These are phyloP conservation scores for Acromyrmex charruanus DNA, from an alignment of 1,140 invertebrate genomes.

Conservation along the genomic window DNA sequence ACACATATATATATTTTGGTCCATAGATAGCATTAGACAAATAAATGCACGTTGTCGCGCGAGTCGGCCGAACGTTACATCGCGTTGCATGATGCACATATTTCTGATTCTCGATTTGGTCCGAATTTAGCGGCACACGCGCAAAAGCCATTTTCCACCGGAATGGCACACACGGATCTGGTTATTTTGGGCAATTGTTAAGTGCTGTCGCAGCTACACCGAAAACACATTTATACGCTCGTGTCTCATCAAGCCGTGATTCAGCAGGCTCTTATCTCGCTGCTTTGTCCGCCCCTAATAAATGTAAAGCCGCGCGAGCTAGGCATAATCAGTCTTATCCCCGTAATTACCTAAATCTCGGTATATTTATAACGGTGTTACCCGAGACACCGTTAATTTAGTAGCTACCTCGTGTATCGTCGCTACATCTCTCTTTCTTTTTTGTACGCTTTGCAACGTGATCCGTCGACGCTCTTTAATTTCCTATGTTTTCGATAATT, in stretches of 20 bases:
- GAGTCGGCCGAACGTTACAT: not conserved
- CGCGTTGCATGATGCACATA: constrained; percentile 9
- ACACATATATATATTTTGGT: not conserved
- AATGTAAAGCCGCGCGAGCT: constrained; percentile 45
- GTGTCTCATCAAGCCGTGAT: constrained; percentile 69
- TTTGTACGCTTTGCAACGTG: not conserved
- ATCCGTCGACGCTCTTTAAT: constrained; percentile 41
- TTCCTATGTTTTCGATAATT: constrained; percentile 36
- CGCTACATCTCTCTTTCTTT: not conserved
- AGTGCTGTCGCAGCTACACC: constrained; percentile 67
- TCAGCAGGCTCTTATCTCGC: constrained; percentile 67
- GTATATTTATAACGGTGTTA: constrained; percentile 31
- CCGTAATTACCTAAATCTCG: constrained; percentile 53
- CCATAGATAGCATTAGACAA: not conserved
- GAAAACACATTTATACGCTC: constrained; percentile 69
- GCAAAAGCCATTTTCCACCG: constrained; percentile 55
- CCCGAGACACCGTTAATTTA: constrained; percentile 24
- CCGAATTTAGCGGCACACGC: constrained; percentile 41
- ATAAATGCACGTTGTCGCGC: not conserved
- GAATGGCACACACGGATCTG: constrained; percentile 50
- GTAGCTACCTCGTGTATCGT: not conserved
- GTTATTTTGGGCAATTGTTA: constrained; percentile 80
- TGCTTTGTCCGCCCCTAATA: constrained; percentile 50
- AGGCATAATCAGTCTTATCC: constrained; percentile 18
- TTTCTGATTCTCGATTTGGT: constrained; percentile 39